Base-by-base conservation (phyloP, 2,888 invertebrate genomes). In the Caprella mutica region DNA sequence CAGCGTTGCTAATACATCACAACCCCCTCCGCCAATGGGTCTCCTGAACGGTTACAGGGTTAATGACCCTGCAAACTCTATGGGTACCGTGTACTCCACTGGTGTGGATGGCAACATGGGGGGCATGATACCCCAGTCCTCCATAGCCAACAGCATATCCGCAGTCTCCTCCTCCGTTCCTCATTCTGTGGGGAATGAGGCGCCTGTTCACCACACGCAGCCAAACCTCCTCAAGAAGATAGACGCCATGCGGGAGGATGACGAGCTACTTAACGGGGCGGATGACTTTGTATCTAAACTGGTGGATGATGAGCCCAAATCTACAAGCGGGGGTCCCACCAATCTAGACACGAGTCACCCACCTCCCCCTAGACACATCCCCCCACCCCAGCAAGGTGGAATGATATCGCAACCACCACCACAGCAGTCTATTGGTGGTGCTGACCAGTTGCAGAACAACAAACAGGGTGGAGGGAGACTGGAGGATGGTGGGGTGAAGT, bases 251-350 rank as follows among this genome's bases (percentile, higher is more conserved):
- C 54, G 63, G 17, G 68, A 68, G 56, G 71, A 71, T 33, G 71
- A 69, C 42, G 67, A 68, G 50, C 69, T 71, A n/a, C n/a, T n/a
- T n/a, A n/a, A n/a, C n/a, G n/a, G n/a, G n/a, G 82, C 81, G 0
- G 80, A 81, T 67, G 83, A 83, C 69, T 76, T 85, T 68, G 84
- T 87, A 9, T 82, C 84, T 5, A 85, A 84, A 70, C 74, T 86
- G 66, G 83, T 85, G 66, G 83, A 82, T 58, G 85, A 86, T 56
- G 84, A 83, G 69, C 81, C 65, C 50, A 48, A 48, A n/a, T 19
- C 21, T 27, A 30, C 29, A 30, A 30, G 30, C 17, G 29, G 29
- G 8, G 24, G 24, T n/a, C 12, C 44, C 12, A 30, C 12, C 19
- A 38, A n/a, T n/a, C n/a, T 35, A 24, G 35, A 58, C 27, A 48